A percentile compares a stretch with the other conserved stretches of the same genome.
Evolutionary conservation across 2,113 vertebrate genomes (phyloP).

Genomic region (Ameiurus melas): DNA sequence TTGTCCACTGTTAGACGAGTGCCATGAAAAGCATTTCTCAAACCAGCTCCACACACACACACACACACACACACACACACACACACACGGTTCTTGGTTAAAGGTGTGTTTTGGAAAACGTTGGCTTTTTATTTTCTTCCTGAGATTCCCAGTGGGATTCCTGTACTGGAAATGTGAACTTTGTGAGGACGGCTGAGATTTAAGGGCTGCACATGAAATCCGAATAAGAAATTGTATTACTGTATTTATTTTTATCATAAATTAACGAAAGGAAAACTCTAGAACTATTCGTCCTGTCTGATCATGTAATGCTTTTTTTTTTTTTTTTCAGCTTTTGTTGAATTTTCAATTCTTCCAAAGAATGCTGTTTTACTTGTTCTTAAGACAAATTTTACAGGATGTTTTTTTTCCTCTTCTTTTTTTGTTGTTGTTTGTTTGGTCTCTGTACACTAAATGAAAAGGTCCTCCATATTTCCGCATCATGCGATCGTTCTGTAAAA

Average conservation of each 20-base stretch:
- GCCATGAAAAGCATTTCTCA: not conserved
- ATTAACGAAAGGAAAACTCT: constrained; percentile 37
- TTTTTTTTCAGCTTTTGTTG: not conserved
- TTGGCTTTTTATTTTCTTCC: constrained; percentile 13
- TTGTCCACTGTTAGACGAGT: not conserved
- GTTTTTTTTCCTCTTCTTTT: not conserved
- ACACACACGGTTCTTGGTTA: not conserved
- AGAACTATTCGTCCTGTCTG: not conserved
- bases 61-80: not conserved
- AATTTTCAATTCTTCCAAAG: constrained; percentile 18
- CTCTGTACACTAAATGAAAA: constrained; percentile 20
- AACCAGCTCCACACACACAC: not conserved
- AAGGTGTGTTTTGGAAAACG: not conserved
- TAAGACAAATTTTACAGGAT: not conserved
- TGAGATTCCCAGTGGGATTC: constrained; percentile 2
- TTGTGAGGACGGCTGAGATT: constrained; percentile 10
- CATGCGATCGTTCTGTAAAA: not conserved
- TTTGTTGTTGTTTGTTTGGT: too few species aligned
- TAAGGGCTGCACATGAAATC: constrained; percentile 54
- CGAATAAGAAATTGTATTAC: constrained; percentile 31
- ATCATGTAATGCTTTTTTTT: constrained; percentile 29
- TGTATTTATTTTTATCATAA: constrained; percentile 51
- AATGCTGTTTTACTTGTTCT: constrained; percentile 10
- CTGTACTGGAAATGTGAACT: constrained; percentile 23
- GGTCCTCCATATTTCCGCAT: not conserved